Evolutionary conservation across 1,140 invertebrate genomes (phyloP).

Genomic region (Drosophila mauritiana): DNA sequence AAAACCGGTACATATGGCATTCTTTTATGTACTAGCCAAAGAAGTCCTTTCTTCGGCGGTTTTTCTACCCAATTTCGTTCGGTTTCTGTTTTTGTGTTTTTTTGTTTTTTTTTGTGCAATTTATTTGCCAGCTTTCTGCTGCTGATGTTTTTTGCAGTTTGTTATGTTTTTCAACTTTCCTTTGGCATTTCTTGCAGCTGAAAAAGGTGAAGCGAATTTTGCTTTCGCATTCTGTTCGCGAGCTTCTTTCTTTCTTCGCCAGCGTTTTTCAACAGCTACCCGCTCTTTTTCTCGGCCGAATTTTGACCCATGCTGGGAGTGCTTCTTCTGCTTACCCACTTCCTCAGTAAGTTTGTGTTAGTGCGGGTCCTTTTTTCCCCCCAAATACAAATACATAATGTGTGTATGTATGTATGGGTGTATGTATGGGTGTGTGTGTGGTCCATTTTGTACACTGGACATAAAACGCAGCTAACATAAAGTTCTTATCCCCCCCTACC

Average conservation of each 20-base stretch:
- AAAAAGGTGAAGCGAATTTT: slow-evolving; percentile 62
- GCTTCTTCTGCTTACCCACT: slow-evolving; percentile 21
- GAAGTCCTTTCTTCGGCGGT: slow-evolving; percentile 25
- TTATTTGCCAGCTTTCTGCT: slow-evolving; percentile 60
- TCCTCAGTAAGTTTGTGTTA: slow-evolving; percentile 6
- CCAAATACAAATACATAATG: slow-evolving; percentile 3
- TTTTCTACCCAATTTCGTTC: slow-evolving; percentile 6
- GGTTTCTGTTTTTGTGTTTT: slow-evolving; percentile 25
- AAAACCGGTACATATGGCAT: slow-evolving; percentile 13
- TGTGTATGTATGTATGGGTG: slow-evolving; percentile 13
- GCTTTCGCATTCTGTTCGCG: slow-evolving; percentile 19
- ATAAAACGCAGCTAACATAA: slow-evolving; percentile 54
- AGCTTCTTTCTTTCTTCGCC: slow-evolving; percentile 33
- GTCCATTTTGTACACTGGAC: slow-evolving; percentile 49
- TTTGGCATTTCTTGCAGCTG: slow-evolving; percentile 42
- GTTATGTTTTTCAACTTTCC: slow-evolving; percentile 34
- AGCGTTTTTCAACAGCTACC: slow-evolving; percentile 22
- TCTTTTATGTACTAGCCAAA: slow-evolving; percentile 24
- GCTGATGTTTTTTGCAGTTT: slow-evolving; percentile 28
- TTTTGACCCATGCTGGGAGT: slow-evolving; percentile 40
- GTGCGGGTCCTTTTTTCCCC: slow-evolving; percentile 17
- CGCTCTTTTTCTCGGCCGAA: slow-evolving; percentile 17
- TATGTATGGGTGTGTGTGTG: slow-evolving; percentile 22
- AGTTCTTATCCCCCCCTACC: slow-evolving; percentile 34
- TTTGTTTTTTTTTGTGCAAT: slow-evolving; percentile 47